Percentiles rank a stretch among this genome's conserved stretches.
Conservation (phyloP, 2,888 invertebrate genomes). For the Agonopterix heracliana region DNA sequence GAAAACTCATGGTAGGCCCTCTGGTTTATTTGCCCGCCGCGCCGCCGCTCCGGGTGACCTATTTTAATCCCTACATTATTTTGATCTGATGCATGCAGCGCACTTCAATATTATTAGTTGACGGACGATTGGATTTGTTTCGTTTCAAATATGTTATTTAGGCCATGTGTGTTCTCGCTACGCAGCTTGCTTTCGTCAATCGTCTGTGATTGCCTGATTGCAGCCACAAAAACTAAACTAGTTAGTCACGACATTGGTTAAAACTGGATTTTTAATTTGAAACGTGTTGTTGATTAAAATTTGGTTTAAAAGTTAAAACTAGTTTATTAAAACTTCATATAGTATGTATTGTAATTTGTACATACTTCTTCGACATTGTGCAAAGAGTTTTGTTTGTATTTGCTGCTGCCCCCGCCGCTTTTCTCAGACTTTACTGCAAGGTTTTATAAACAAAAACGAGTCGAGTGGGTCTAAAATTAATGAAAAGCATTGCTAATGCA, state of each 20-base stretch:
- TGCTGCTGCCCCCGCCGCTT: constrained; percentile 24
- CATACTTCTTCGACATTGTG: constrained; percentile 16
- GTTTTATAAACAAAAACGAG: constrained; percentile 40
- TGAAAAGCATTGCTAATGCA: constrained; percentile 57
- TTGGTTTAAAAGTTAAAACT: too few relatives aligned
- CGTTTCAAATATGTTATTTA: constrained; percentile 20
- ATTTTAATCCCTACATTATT: constrained; percentile 38
- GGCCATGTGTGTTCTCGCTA: constrained; percentile 27
- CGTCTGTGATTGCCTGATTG: too few relatives aligned
- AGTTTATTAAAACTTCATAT: too few relatives aligned
- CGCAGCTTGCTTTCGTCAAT: too few relatives aligned
- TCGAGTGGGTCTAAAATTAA: constrained; percentile 41
- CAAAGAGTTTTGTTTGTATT: constrained; percentile 29
- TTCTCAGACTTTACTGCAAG: constrained; percentile 29
- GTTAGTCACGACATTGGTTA: too few relatives aligned
- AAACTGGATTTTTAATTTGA: too few relatives aligned
- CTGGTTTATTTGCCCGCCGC: constrained; percentile 19
- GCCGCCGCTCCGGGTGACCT: constrained; percentile 31
- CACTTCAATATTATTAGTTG: constrained; percentile 23
- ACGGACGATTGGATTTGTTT: constrained; percentile 19
- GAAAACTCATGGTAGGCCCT: too few relatives aligned
- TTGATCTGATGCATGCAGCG: constrained; percentile 33
- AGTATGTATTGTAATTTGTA: constrained; percentile 5
- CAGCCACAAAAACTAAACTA: too few relatives aligned
- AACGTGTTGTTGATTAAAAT: too few relatives aligned